phyloP scores from a whole-genome alignment of 2,797 vertebrate genomes.

The Betta splendens region DNA sequence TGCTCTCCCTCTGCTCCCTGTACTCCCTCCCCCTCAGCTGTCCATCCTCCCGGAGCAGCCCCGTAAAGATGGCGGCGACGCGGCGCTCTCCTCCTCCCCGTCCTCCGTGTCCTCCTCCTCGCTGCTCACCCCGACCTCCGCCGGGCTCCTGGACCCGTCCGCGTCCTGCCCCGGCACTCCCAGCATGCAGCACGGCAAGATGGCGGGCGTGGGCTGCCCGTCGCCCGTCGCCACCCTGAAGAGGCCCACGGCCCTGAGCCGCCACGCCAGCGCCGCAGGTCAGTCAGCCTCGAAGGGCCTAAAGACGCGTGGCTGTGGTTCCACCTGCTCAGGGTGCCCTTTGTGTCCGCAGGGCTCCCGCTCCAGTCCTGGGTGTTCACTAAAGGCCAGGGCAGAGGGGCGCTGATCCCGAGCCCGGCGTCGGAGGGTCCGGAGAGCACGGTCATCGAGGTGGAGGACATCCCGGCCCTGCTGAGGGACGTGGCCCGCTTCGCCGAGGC shows the following conservation, averaged over 20 bases:
- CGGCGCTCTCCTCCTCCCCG: conserved; percentile 38
- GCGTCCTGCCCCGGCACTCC: conserved; percentile 69
- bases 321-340: neutral
- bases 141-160: conserved; percentile 53
- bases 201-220: conserved; percentile 67
- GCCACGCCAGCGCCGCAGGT: conserved; percentile 91
- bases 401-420: conserved; percentile 73
- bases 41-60: conserved; percentile 87
- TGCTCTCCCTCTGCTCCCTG: no score
- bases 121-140: conserved; percentile 37
- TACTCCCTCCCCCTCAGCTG: conserved; percentile 64
- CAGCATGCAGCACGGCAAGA: conserved; percentile 68
- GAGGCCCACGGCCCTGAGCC: conserved; percentile 90
- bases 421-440: conserved; percentile 75
- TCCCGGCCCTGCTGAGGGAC: conserved; percentile 87
- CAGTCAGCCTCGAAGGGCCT: no score
- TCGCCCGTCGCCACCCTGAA: conserved; percentile 85
- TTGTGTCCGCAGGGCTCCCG: conserved; percentile 79
- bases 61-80: conserved; percentile 84
- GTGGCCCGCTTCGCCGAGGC: conserved; percentile 92
- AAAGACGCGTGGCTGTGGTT: no score
- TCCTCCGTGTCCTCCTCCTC: conserved; percentile 44
- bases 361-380: conserved; percentile 85
- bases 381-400: conserved; percentile 83
- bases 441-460: conserved; percentile 89